phyloP scores from a whole-genome alignment of 2,113 vertebrate genomes.

The Callospermophilus lateralis region DNA sequence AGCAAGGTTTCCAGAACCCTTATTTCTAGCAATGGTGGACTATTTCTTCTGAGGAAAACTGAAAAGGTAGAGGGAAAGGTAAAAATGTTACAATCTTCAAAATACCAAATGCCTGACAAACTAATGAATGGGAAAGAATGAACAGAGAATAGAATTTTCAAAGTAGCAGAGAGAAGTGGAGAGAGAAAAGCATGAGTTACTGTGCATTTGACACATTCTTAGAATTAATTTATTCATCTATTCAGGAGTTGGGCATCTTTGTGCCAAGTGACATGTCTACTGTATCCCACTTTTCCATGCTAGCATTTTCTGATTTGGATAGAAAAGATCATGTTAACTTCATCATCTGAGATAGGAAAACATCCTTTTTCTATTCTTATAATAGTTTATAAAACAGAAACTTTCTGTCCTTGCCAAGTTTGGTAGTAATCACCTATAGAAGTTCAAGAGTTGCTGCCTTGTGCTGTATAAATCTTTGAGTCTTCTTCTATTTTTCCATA shows the following conservation, averaged over 20 bases:
- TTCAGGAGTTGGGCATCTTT: not conserved
- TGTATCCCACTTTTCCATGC: not conserved
- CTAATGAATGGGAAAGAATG: not conserved
- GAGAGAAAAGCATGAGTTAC: not conserved
- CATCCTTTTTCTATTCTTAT: not conserved
- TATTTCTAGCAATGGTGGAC: not conserved
- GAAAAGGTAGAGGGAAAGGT: not conserved
- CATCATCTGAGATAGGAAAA: not conserved
- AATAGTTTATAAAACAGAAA: not conserved
- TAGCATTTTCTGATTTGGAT: not conserved
- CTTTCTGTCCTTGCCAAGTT: not conserved
- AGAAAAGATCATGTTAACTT: not conserved
- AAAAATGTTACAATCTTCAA: not conserved
- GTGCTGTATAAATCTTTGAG: not conserved
- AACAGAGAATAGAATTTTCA: not conserved
- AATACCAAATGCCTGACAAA: not conserved
- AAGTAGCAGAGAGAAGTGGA: not conserved
- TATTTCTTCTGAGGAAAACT: slow-evolving; percentile 8
- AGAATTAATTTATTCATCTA: not conserved
- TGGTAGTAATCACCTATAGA: not conserved
- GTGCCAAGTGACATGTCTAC: slow-evolving; percentile 4
- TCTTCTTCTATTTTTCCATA: not conserved
- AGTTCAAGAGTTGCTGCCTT: not conserved
- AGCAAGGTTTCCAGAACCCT: not conserved
- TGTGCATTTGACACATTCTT: not conserved